phyloP scores from a whole-genome alignment of 2,888 invertebrate genomes.

The Ypsolopha scabrella region DNA sequence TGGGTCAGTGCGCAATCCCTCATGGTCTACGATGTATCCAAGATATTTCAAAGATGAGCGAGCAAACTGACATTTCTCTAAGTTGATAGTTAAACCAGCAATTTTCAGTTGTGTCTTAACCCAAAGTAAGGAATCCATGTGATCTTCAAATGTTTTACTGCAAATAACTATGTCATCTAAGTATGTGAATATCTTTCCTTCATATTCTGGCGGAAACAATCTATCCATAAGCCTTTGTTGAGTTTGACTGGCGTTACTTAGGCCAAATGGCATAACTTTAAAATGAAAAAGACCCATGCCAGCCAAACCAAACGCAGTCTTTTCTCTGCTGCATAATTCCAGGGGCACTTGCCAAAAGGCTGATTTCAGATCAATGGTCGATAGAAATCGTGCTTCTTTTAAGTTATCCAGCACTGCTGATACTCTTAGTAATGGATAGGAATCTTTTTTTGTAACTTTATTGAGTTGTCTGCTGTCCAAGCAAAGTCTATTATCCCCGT shows the following conservation, averaged over 20 bases:
- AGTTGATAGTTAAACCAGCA: slow-evolving; percentile 9
- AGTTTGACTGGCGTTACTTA: slow-evolving; percentile 19
- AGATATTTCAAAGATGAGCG: slow-evolving; percentile 7
- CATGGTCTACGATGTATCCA: slow-evolving; percentile 8
- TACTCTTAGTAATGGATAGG: slow-evolving; percentile 12
- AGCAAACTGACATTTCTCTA: slow-evolving; percentile 12
- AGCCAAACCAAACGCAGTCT: too few relatives aligned
- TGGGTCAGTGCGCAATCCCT: slow-evolving; percentile 2
- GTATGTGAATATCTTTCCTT: slow-evolving; percentile 12
- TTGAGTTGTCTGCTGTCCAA: slow-evolving; percentile 10
- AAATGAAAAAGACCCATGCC: too few relatives aligned
- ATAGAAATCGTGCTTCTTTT: slow-evolving; percentile 10
- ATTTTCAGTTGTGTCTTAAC: slow-evolving; percentile 7
- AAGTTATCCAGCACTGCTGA: slow-evolving; percentile 10
- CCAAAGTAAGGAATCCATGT: neutral
- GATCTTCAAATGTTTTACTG: slow-evolving; percentile 4
- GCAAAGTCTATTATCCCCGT: slow-evolving; percentile 8
- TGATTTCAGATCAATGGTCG: slow-evolving; percentile 15
- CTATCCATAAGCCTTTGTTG: slow-evolving; percentile 20
- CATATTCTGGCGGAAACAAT: slow-evolving; percentile 19
- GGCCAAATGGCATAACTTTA: slow-evolving; percentile 27
- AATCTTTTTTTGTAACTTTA: slow-evolving; percentile 10
- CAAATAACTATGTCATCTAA: slow-evolving; percentile 18
- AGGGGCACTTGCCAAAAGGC: slow-evolving; percentile 23
- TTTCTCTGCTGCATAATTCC: slow-evolving; percentile 4